These are phyloP conservation scores for Camelus bactrianus DNA, from an alignment of 2,113 vertebrate genomes.

Conservation along the genomic window DNA sequence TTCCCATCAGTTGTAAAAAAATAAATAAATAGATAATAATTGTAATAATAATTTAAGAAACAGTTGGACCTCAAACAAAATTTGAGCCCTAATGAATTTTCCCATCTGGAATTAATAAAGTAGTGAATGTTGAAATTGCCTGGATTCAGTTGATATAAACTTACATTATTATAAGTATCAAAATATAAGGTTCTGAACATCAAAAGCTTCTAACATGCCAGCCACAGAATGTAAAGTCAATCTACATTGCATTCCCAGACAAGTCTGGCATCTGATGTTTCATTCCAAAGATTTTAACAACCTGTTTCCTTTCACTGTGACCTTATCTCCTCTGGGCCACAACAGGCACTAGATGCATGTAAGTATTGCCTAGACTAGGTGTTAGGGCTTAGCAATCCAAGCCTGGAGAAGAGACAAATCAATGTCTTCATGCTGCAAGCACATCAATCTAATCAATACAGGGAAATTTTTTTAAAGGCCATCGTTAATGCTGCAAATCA, in stretches of 20 bases:
- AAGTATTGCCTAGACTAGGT: not conserved
- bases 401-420: not conserved
- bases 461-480: not conserved
- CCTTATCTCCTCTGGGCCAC: not conserved
- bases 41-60: constrained; percentile 78
- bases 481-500: not conserved
- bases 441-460: not conserved
- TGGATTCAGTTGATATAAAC: constrained; percentile 28
- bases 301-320: not conserved
- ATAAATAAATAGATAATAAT: constrained; percentile 82
- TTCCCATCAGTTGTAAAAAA: constrained; percentile 83
- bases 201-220: not conserved
- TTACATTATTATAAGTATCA: constrained; percentile 54
- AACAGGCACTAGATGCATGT: rapidly evolving
- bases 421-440: not conserved
- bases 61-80: constrained; percentile 83
- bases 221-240: not conserved
- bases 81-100: constrained; percentile 82
- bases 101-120: constrained; percentile 56
- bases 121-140: constrained; percentile 10
- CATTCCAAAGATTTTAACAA: not conserved
- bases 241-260: not conserved
- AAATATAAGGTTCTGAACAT: constrained; percentile 24
- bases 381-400: not conserved
- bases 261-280: not conserved